Evolutionary conservation across 2,888 invertebrate genomes (phyloP), one percentile per base, ranked within the genome.

Genomic region (Cheilosia vulpina): DNA sequence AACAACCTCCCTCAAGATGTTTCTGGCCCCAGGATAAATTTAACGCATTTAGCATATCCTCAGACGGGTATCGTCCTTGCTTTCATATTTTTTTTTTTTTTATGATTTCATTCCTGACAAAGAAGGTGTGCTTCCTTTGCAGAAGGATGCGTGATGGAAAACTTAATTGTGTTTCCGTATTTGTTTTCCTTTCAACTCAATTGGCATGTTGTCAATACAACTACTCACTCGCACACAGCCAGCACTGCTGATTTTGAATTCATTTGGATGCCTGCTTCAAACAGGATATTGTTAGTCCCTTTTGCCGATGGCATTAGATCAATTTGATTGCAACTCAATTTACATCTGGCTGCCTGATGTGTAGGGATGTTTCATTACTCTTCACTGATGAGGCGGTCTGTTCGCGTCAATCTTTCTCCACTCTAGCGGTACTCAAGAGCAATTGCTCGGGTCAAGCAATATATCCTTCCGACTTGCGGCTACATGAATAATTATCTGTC

Each of bases 121-220:
- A 21, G 43, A 58, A 65, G 27, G 41, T 45, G 76, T 45, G 13
- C 27, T 5, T 13, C 68, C 60, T 57, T 71, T 57, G 58, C 21
- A 69, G 69, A 63, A 52, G 85, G 71, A 72, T 81, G 76, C 85
- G 76, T 80, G 85, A 81, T 85, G 66, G 76, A 81, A 68, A 81
- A 81, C 76, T 85, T 81, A 81, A 85, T 85, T 85, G 76, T 45
- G 76, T 77, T 85, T 85, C 85, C 85, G 80, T 76, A 85, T 85
- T 85, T 76, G 66, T 80, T 78, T 78, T 83, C 47, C 82, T 55
- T 82, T 66, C 78, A 73, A 60, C 78, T 24, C 60, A 78, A 78
- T 78, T 83, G 82, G 71, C 45, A 57, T 53, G 72, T 57, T 78
- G 72, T 73, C 38, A 31, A 43, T 45, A 63, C 34, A 55, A 47